phyloP scores from a whole-genome alignment of 2,113 vertebrate genomes.

The Perca schrenkii region DNA sequence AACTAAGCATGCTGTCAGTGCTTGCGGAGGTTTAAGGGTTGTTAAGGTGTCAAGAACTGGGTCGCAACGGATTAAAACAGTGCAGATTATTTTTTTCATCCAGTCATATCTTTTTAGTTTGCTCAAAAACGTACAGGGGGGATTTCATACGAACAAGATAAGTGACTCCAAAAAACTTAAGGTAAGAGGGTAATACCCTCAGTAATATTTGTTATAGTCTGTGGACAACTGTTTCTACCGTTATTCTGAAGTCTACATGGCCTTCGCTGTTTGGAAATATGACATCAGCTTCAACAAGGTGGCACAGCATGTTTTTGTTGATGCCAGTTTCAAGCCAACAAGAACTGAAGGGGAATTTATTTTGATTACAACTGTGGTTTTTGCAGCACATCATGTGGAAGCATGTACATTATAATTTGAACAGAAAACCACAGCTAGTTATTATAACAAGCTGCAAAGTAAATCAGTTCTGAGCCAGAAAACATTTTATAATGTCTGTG shows the following conservation, averaged over 20 bases:
- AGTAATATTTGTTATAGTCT: background rate
- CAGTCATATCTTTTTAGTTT: conserved; percentile 55
- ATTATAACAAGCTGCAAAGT: background rate
- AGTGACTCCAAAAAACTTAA: background rate
- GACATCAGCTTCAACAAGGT: conserved; percentile 2
- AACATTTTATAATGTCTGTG: background rate
- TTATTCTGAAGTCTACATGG: background rate
- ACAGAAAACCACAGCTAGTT: background rate
- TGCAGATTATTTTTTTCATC: conserved; percentile 35
- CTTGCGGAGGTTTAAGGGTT: conserved; percentile 30
- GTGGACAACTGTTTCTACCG: too few relatives aligned
- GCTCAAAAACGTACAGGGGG: background rate
- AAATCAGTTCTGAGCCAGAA: background rate
- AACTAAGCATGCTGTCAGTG: conserved; percentile 46
- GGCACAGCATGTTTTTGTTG: background rate
- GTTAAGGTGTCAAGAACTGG: conserved; percentile 55
- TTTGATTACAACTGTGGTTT: background rate
- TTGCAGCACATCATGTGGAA: background rate
- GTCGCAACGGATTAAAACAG: conserved; percentile 59
- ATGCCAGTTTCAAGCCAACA: conserved; percentile 5
- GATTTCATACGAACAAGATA: conserved; percentile 5
- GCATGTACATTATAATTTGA: background rate
- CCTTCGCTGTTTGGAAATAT: background rate
- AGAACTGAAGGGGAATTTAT: background rate
- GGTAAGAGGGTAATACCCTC: background rate